These are phyloP conservation scores for Nasonovia ribisnigri DNA, from an alignment of 2,888 invertebrate genomes.

Conservation along the genomic window DNA sequence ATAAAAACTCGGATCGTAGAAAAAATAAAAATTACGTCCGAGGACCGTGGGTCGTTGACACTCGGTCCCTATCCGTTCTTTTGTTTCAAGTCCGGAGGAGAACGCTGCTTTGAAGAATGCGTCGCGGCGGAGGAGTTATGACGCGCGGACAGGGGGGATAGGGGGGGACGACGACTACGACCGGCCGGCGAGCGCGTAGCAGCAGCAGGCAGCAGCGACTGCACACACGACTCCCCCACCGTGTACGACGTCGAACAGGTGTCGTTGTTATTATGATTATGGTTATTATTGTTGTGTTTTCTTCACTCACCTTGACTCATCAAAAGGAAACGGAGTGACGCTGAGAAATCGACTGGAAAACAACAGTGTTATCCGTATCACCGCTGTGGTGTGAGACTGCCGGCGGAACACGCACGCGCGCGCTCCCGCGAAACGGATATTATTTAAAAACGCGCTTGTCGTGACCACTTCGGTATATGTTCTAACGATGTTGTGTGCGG, in stretches of 20 bases:
- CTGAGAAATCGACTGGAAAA: conserved; percentile 27
- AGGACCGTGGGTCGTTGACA: conserved; percentile 58
- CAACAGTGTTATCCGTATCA: background rate
- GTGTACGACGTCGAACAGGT: conserved; percentile 51
- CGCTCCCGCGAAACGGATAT: background rate
- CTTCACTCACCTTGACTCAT: conserved; percentile 64
- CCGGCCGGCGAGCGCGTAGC: background rate
- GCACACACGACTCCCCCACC: conserved; percentile 26
- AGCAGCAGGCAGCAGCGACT: background rate
- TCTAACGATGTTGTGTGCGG: background rate
- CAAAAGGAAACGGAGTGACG: conserved; percentile 49
- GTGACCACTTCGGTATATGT: background rate
- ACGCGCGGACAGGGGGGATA: background rate
- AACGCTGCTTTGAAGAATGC: conserved; percentile 51
- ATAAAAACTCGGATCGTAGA: conserved; percentile 30
- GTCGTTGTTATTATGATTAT: conserved; percentile 33
- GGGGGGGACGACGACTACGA: background rate
- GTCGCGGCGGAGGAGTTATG: background rate
- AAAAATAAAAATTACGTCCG: conserved; percentile 47
- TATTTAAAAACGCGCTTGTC: background rate
- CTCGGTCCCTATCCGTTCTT: conserved; percentile 54
- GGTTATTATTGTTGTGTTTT: conserved; percentile 39
- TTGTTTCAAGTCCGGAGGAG: conserved; percentile 57
- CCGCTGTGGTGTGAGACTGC: background rate
- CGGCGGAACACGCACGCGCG: background rate